phyloP scores from a whole-genome alignment of 2,113 vertebrate species.

The Pheucticus melanocephalus region DNA sequence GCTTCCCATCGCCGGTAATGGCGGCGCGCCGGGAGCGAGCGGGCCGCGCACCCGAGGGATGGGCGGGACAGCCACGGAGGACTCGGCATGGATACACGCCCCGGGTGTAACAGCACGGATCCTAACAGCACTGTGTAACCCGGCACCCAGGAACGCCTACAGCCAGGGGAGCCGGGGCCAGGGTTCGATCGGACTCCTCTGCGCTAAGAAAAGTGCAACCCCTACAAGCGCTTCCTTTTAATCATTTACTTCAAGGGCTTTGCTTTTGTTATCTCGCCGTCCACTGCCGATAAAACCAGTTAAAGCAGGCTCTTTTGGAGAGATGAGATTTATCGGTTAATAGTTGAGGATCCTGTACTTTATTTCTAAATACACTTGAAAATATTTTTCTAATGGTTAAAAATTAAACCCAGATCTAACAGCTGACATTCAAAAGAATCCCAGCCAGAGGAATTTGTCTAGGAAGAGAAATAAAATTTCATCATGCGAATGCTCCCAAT shows the following conservation, averaged over 20 bases:
- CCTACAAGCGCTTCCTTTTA: not conserved
- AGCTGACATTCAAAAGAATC: not conserved
- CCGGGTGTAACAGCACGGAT: rapidly evolving
- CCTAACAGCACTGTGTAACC: rapidly evolving
- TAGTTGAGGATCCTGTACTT: not conserved
- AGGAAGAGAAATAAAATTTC: not conserved
- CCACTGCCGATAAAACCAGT: slow-evolving; percentile 13
- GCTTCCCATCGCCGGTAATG: rapidly evolving
- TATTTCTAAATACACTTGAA: slow-evolving; percentile 31
- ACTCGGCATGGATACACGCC: rapidly evolving
- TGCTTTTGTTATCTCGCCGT: not conserved
- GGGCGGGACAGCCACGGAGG: rapidly evolving
- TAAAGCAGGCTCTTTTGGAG: not conserved
- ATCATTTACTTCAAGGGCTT: not conserved
- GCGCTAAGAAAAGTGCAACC: not conserved
- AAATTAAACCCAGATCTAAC: slow-evolving; percentile 70
- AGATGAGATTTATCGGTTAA: slow-evolving; percentile 35
- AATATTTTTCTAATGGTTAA: slow-evolving; percentile 76
- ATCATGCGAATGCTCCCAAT: slow-evolving; percentile 54
- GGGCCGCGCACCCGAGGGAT: rapidly evolving
- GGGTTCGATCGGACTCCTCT: not conserved
- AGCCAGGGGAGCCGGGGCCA: rapidly evolving
- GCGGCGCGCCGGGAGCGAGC: rapidly evolving
- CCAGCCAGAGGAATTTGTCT: not conserved
- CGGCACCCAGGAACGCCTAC: rapidly evolving